Evolutionary conservation across 2,888 invertebrate species (phyloP), one percentile per base, ranked within the genome.

Genomic region (Griposia aprilina): DNA sequence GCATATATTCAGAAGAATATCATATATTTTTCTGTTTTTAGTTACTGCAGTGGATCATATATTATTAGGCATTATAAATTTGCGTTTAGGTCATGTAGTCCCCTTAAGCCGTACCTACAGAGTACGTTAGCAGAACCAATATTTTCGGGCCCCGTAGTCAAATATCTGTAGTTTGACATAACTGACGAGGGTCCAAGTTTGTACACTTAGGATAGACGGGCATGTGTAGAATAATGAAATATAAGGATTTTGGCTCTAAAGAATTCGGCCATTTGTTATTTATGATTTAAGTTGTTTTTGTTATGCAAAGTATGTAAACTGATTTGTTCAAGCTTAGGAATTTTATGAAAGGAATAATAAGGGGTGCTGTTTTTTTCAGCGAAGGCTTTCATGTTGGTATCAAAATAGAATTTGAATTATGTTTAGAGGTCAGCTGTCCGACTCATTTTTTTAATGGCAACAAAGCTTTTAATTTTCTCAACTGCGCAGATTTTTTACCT

Each of bases 91-190:
- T n/a, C n/a, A n/a, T n/a, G n/a, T n/a, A n/a, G n/a, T n/a, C n/a
- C n/a, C n/a, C n/a, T n/a, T n/a, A n/a, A 36, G 30, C 0, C 0
- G 11, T 48, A 41, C 36, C n/a, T 76, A 65, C 7, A 50, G 26
- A 13, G n/a, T 36, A 45, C 17, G 78, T 78, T 55, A 48, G 60
- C n/a, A 26, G 26, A 83, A 85, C 66, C 76, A 75, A 85, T 82
- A 82, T 82, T 52, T 81, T 75, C 74, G 13, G 20, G 26, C 41
- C n/a, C 52, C 20, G 23, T n/a, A 85, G 70, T 75, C 81, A 77
- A 83, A 82, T 85, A 81, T 83, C 72, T 82, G 52, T 72, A 77
- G 85, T 77, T 82, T 70, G 83, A 83, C 85, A 82, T 81, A 11
- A 26, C 68, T 83, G 83, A 83, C 82, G 82, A 83, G 86, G 83